Evolutionary conservation across 2,888 invertebrate species (phyloP).

Genomic region (Pristionchus maxplancki): DNA sequence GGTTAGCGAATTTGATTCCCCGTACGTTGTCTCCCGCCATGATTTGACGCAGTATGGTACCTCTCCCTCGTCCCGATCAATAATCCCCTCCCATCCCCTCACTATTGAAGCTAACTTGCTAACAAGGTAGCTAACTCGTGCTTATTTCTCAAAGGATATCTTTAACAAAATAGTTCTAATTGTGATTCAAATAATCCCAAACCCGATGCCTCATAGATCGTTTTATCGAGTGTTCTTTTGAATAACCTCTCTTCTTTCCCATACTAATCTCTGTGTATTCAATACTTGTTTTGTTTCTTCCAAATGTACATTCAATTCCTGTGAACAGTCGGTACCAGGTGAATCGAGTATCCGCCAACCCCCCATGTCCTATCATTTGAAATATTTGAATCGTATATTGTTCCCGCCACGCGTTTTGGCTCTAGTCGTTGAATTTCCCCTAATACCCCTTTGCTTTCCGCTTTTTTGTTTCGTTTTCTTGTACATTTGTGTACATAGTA

Average conservation of each 20-base stretch:
- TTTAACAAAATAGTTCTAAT: not conserved
- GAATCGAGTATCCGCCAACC: conserved; percentile 16
- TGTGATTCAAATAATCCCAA: not conserved
- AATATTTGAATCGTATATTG: conserved; percentile 14
- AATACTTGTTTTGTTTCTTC: not conserved
- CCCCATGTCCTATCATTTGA: conserved; percentile 31
- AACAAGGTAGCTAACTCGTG: not conserved
- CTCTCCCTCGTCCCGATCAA: not conserved
- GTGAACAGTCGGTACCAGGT: conserved; percentile 28
- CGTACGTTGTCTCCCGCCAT: conserved; percentile 28
- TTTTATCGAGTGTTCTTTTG: not conserved
- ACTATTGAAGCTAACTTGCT: conserved; percentile 31
- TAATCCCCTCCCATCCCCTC: not conserved
- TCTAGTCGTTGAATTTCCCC: conserved; percentile 18
- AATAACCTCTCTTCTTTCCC: not conserved
- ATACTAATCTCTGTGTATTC: conserved; percentile 6
- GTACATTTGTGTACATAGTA: conserved; percentile 51
- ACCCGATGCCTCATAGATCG: conserved; percentile 4
- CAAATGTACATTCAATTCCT: not conserved
- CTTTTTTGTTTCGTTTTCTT: not conserved
- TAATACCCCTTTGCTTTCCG: conserved; percentile 10
- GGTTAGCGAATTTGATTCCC: conserved; percentile 21
- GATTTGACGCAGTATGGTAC: not conserved
- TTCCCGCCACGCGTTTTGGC: not conserved
- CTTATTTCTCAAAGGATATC: conserved; percentile 6